Evolutionary conservation across 2,797 vertebrate species (phyloP).

Genomic region (Gobionotothen gibberifrons): DNA sequence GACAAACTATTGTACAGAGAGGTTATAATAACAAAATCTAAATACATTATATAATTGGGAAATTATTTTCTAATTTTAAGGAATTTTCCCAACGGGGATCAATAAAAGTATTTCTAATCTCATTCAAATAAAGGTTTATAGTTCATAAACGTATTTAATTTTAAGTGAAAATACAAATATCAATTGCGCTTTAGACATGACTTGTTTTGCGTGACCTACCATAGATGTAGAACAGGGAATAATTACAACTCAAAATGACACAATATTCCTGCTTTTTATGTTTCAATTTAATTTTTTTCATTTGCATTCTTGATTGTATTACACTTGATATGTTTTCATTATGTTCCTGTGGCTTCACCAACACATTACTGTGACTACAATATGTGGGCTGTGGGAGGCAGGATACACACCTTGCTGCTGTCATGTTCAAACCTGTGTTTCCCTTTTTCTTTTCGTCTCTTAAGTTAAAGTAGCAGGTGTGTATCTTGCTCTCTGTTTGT

Average conservation of each 20-base stretch:
- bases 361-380: constrained; percentile 74
- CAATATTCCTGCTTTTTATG: constrained; percentile 15
- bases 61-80: no score
- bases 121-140: background rate
- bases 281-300: background rate
- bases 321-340: constrained; percentile 56
- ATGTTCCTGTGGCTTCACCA: constrained; percentile 44
- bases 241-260: background rate
- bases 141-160: background rate
- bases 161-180: background rate
- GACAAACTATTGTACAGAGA: background rate
- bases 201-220: background rate
- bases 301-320: constrained; percentile 53
- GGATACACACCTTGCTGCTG: constrained; percentile 77
- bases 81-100: no score
- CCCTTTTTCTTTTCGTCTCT: constrained; percentile 43
- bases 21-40: background rate
- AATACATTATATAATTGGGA: background rate
- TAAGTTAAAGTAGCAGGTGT: constrained; percentile 84
- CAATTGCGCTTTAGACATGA: background rate
- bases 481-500: constrained; percentile 77
- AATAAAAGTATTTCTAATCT: no score
- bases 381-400: constrained; percentile 49
- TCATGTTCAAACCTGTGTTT: constrained; percentile 43
- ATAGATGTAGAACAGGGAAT: background rate